Evolutionary conservation across 2,797 vertebrate genomes (phyloP).

Genomic region (Aulostomus chinensis): DNA sequence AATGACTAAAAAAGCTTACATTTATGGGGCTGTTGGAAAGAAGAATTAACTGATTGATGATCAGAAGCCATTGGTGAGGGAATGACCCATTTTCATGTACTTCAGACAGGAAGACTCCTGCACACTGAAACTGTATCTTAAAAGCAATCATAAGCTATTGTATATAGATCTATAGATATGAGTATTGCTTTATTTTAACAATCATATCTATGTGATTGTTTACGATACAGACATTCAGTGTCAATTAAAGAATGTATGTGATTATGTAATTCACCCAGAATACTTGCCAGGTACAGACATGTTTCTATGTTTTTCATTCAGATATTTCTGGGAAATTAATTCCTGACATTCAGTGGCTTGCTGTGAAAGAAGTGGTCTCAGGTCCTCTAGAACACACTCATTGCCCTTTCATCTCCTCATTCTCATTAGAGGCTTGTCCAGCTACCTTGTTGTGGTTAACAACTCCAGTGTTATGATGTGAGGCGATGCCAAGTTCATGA

Average conservation of each 20-base stretch:
- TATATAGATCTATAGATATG: constrained; percentile 44
- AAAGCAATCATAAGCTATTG: constrained; percentile 23
- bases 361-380: constrained; percentile 28
- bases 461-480: constrained; percentile 14
- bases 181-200: constrained; percentile 68
- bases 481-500: constrained; percentile 6
- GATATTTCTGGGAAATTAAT: constrained; percentile 17
- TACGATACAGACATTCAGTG: constrained; percentile 42
- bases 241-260: constrained; percentile 29
- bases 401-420: background rate
- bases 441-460: constrained; percentile 1
- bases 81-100: too few species aligned
- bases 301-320: constrained; percentile 6
- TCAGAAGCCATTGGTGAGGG: too few species aligned
- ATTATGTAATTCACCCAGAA: constrained; percentile 10
- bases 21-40: too few species aligned
- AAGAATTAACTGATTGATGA: too few species aligned
- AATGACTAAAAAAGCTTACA: too few species aligned
- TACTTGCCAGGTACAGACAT: constrained; percentile 7
- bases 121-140: constrained; percentile 2
- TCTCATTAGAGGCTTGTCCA: constrained; percentile 5
- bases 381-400: constrained; percentile 2
- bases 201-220: constrained; percentile 48
- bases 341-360: constrained; percentile 49
- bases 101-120: constrained; percentile 5